Evolutionary conservation across 2,888 invertebrate species (phyloP).

Genomic region (Willowsia nigromaculata): DNA sequence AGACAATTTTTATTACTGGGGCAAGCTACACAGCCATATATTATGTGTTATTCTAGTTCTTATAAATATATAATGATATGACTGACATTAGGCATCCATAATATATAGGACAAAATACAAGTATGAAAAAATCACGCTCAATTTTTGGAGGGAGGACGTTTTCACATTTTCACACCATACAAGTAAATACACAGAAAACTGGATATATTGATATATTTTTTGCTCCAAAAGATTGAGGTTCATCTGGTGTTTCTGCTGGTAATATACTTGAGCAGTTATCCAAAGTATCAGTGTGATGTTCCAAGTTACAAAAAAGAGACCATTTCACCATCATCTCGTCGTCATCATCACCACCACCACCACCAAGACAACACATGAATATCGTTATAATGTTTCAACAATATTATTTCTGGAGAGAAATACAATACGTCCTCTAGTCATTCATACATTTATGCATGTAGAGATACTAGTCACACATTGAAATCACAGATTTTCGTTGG

Average conservation of each 20-base stretch:
- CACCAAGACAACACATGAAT: constrained; percentile 21
- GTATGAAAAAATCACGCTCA: not conserved
- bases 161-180: constrained; percentile 27
- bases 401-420: constrained; percentile 39
- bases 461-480: constrained; percentile 28
- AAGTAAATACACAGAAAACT: no score
- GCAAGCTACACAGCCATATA: no score
- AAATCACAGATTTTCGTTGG: constrained; percentile 52
- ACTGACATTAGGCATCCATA: not conserved
- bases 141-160: constrained; percentile 41
- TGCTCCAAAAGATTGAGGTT: not conserved
- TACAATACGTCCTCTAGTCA: constrained; percentile 46
- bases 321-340: constrained; percentile 17
- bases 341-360: not conserved
- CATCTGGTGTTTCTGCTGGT: not conserved
- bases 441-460: not conserved
- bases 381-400: constrained; percentile 22
- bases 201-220: no score
- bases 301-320: not conserved
- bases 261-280: not conserved
- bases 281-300: not conserved
- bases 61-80: constrained; percentile 13
- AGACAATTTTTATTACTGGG: no score
- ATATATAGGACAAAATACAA: not conserved
- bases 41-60: no score